A percentile compares a stretch with the other conserved stretches of the same genome.
These are phyloP conservation scores for Hydriomena furcata DNA, from an alignment of 2,888 invertebrate species.

Conservation along the genomic window DNA sequence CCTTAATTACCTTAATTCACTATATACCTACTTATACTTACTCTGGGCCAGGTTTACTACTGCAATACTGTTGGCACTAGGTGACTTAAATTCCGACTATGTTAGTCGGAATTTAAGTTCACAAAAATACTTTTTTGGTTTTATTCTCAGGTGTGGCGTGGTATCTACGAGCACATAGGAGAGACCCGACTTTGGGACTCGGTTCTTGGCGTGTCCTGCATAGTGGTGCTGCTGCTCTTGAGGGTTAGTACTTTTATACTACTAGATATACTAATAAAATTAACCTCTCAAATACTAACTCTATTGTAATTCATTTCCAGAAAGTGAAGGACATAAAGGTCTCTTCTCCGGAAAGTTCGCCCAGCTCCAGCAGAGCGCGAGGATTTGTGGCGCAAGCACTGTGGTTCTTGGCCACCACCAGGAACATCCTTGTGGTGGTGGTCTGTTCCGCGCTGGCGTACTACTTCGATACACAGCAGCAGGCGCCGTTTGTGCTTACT, in stretches of 20 bases:
- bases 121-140: not conserved
- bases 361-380: conserved; percentile 50
- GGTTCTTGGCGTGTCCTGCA: conserved; percentile 87
- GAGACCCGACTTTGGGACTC: conserved; percentile 89
- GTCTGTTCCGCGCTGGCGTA: conserved; percentile 87
- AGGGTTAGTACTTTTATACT: conserved; percentile 78
- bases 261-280: not conserved
- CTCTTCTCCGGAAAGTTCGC: conserved; percentile 25
- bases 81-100: no score
- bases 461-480: conserved; percentile 83
- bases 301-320: no score
- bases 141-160: conserved; percentile 84
- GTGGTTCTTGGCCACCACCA: conserved; percentile 89
- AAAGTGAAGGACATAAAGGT: conserved; percentile 88
- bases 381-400: conserved; percentile 79
- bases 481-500: conserved; percentile 86
- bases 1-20: no score
- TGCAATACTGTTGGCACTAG: no score
- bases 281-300: no score
- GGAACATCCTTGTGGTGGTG: conserved; percentile 90
- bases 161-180: conserved; percentile 87
- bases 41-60: no score
- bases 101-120: no score
- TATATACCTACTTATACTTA: not conserved
- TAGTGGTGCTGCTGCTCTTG: conserved; percentile 86